phyloP scores from a whole-genome alignment of 2,797 vertebrate genomes.

The Rhabdomys pumilio region DNA sequence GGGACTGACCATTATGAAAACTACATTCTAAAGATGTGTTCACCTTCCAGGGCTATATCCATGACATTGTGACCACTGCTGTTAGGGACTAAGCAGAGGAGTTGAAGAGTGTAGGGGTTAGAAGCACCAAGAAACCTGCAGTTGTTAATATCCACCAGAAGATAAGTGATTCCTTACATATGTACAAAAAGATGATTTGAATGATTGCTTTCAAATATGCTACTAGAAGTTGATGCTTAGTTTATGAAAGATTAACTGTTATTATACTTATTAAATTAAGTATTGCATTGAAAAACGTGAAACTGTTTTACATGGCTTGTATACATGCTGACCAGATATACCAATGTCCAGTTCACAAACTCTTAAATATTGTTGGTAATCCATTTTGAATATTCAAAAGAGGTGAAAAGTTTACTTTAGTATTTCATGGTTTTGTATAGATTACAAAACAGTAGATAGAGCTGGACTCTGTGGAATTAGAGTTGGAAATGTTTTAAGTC shows the following conservation, averaged over 20 bases:
- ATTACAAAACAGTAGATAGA: background rate
- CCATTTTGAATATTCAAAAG: background rate
- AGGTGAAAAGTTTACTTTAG: background rate
- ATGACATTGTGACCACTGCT: background rate
- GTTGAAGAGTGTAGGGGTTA: background rate
- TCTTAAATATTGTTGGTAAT: constrained; percentile 28
- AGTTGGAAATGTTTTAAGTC: background rate
- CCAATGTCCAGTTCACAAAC: background rate
- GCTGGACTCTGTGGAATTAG: background rate
- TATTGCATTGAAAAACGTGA: constrained; percentile 3
- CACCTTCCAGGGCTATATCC: background rate
- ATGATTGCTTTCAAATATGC: background rate
- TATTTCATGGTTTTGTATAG: background rate
- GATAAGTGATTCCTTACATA: constrained; percentile 21
- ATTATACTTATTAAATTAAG: background rate
- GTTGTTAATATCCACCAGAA: constrained; percentile 26
- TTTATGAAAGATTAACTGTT: background rate
- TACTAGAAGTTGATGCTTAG: background rate
- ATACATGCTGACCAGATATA: background rate
- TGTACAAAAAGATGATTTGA: background rate
- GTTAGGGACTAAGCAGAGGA: background rate
- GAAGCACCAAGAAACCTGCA: background rate
- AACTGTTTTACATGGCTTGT: background rate
- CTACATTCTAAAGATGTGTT: background rate
- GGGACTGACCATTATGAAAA: background rate